Base-by-base conservation (phyloP, 2,113 vertebrate genomes). In the Eurystomus gularis region DNA sequence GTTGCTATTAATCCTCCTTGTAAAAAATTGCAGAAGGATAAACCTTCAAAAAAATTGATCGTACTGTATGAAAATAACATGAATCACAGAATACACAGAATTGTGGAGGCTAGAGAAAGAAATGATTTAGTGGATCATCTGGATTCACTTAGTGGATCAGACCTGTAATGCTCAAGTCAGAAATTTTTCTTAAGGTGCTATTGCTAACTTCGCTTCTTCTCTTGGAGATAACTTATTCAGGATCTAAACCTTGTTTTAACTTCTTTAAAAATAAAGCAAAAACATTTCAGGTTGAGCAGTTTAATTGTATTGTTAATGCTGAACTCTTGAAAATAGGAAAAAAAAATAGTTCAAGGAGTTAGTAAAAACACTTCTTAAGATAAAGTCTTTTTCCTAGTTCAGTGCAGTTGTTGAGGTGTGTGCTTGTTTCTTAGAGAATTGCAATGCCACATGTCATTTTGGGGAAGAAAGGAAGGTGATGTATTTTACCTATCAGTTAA, bases 1-100 rank as follows among this genome's bases (percentile, higher is more conserved):
- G 94, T 93, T 96, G 46, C 90, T 93, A 52, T 92, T 96, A 96
- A 96, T 97, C 90, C 81, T 97, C 94, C 95, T 97, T 15, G 39
- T 93, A 91, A 72, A 61, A 92, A 93, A 92, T 46, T 81, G 23
- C 24, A 78, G 55, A 77, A 94, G 66, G 46, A 60, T 89, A 80
- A 96, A 73, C 72, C 39, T 91, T 35, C 25, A 42, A 79, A 91
- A 86, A 69, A 55, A 80, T 11, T 23, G 10, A 58, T 73, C 0
- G 0, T 81, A 51, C 51, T 86, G 10, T 66, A 37, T 90, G 57
- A 90, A 94, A 77, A 77, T 62, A 73, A 68, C 9, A 5, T 33
- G 35, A 80, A 65, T 78, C 68, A 73, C 35, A 48, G 57, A 84
- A 60, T 40, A 48, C 16, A 42, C 6, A 42, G 76, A 81, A 48